Evolutionary conservation across 2,888 invertebrate genomes (phyloP).

Genomic region (Gymnoscelis rufifasciata): DNA sequence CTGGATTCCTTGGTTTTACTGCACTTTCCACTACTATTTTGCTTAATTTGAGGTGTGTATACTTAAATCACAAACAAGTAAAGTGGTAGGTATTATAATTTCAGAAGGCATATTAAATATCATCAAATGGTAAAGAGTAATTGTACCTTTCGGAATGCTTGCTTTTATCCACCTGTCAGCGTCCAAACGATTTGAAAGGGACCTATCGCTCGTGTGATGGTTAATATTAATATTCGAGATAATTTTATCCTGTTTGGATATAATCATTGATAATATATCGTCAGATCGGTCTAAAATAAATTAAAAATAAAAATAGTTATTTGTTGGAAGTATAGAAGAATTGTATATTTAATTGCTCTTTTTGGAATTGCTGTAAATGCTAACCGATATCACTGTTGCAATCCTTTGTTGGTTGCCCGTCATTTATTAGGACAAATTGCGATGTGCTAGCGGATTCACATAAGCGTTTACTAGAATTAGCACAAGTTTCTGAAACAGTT

Average conservation of each 20-base stretch:
- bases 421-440: conserved; percentile 11
- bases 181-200: conserved; percentile 41
- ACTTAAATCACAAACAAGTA: no score
- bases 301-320: no score
- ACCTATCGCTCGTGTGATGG: conserved; percentile 1
- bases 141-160: conserved; percentile 32
- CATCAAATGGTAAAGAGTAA: conserved; percentile 1
- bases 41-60: no score
- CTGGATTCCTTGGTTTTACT: no score
- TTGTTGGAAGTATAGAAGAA: no score
- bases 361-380: no score
- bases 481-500: not conserved
- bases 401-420: no score
- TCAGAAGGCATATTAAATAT: no score
- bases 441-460: conserved; percentile 26
- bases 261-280: not conserved
- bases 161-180: conserved; percentile 50
- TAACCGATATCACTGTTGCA: not conserved
- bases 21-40: no score
- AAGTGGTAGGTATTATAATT: no score
- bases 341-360: no score
- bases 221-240: not conserved
- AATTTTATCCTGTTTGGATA: not conserved
- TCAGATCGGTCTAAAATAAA: not conserved
- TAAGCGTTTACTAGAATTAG: not conserved